Evolutionary conservation across 2,888 invertebrate species (phyloP).

Genomic region (Allolobophora icterica): DNA sequence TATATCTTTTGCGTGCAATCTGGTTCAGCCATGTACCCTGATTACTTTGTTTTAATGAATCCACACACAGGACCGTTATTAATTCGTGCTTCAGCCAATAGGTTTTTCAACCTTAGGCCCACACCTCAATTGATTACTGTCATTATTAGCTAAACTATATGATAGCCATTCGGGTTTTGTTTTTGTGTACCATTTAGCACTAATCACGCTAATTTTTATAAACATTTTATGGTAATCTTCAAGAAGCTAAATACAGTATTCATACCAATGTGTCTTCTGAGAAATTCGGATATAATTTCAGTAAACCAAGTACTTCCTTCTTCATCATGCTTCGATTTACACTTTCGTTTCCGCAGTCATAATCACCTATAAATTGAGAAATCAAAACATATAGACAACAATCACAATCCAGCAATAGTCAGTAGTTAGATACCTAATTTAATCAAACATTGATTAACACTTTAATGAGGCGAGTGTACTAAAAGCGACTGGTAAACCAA

Average conservation of each 20-base stretch:
- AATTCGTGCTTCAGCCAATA: no score
- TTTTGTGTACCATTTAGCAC: no score
- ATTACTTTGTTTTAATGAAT: no score
- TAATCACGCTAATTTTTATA: neutral
- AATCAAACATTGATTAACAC: neutral
- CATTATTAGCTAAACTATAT: no score
- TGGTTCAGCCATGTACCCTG: no score
- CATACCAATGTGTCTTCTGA: neutral
- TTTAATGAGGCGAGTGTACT: no score
- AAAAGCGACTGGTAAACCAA: no score
- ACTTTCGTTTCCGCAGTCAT: neutral
- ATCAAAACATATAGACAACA: neutral
- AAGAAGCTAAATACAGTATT: neutral
- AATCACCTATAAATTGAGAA: neutral
- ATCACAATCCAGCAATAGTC: neutral
- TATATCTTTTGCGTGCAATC: no score
- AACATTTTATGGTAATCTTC: neutral
- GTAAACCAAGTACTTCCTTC: neutral
- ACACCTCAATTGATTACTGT: no score
- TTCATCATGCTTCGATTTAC: neutral
- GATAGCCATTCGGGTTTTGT: no score
- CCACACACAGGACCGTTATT: no score
- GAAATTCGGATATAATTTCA: neutral
- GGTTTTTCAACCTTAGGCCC: no score
- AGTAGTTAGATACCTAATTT: neutral